Conservation (phyloP, 2,888 invertebrate species). For the Ectemnius lituratus region DNA sequence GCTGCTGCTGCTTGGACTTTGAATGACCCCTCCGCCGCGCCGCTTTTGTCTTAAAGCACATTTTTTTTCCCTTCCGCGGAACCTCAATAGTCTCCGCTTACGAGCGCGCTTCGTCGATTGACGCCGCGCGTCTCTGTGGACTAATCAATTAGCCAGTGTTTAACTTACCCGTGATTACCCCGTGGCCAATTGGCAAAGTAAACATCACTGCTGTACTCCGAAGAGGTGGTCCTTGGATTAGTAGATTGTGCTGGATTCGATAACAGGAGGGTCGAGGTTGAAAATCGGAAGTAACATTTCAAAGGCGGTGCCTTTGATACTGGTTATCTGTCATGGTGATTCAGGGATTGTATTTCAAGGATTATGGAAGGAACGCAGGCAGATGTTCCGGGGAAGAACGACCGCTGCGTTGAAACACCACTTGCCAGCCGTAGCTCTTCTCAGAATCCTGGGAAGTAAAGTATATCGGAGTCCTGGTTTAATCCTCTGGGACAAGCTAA, state of each 20-base stretch:
- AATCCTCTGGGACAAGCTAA: constrained; percentile 15
- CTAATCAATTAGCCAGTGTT: constrained; percentile 5
- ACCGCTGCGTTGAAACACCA: constrained; percentile 4
- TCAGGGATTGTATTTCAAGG: constrained; percentile 16
- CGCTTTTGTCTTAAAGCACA: neutral
- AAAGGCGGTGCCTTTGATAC: neutral
- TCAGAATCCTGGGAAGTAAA: constrained; percentile 23
- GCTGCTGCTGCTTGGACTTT: constrained; percentile 21
- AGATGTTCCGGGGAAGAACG: constrained; percentile 47
- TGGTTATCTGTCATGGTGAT: neutral
- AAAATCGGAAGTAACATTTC: neutral
- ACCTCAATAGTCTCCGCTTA: constrained; percentile 4
- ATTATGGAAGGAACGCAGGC: constrained; percentile 21
- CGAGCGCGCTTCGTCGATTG: neutral
- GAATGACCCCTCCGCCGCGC: neutral
- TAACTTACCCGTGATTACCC: neutral
- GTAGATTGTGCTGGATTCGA: neutral
- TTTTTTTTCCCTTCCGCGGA: neutral
- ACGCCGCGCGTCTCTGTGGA: constrained; percentile 1
- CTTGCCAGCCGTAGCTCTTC: constrained; percentile 39
- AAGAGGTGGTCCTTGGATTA: neutral
- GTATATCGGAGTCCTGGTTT: constrained; percentile 43
- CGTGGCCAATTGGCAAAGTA: constrained; percentile 7
- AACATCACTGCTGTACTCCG: neutral
- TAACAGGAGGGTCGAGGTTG: neutral